Conservation (phyloP, 1,140 invertebrate species). For the Scaptodrosophila lebanonensis region DNA sequence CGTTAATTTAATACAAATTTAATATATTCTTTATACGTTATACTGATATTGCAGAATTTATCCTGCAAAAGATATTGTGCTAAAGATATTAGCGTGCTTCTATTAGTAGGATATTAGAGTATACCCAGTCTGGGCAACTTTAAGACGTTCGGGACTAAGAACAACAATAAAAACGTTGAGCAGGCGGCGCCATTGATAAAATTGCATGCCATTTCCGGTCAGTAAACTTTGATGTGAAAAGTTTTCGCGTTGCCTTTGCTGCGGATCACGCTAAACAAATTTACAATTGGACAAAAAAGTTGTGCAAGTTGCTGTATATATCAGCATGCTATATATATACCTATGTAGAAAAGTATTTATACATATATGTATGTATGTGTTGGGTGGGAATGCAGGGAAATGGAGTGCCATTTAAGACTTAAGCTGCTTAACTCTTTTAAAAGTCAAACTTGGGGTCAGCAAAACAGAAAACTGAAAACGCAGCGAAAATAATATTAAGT, state of each 20-base stretch:
- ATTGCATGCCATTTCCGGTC: conserved; percentile 70
- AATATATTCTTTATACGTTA: no score
- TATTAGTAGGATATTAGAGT: no score
- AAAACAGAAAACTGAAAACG: no score
- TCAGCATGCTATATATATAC: conserved; percentile 2
- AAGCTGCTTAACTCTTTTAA: conserved; percentile 7
- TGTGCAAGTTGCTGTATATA: conserved; percentile 52
- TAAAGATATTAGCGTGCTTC: no score
- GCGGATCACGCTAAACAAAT: conserved; percentile 38
- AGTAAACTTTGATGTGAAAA: conserved; percentile 63
- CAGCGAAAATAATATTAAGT: no score
- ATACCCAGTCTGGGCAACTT: no score
- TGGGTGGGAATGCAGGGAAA: background rate
- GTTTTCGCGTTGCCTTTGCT: no score
- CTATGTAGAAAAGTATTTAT: background rate
- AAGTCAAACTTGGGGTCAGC: conserved; percentile 7
- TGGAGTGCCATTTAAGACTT: conserved; percentile 5
- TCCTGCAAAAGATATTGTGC: no score
- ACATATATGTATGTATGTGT: background rate
- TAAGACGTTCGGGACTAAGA: background rate
- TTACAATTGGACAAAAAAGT: conserved; percentile 39
- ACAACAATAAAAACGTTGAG: background rate
- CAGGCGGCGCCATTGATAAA: conserved; percentile 52
- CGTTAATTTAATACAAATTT: no score
- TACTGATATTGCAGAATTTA: no score